Base-by-base conservation (phyloP, 2,888 invertebrate species). In the Meiosimyza decipiens region DNA sequence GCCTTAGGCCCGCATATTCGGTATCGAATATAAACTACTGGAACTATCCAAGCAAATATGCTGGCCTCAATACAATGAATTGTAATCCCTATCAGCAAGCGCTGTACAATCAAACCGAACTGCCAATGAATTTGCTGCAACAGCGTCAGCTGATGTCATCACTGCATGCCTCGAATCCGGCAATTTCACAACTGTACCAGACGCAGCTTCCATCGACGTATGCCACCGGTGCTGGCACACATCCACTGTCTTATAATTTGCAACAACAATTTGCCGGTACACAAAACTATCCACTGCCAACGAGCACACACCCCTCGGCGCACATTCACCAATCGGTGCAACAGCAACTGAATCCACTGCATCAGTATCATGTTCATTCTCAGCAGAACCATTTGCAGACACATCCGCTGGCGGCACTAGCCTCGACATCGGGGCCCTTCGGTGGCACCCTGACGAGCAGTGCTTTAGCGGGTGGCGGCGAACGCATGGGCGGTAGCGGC, bases 111-210 rank as follows among this genome's bases (percentile, higher is more conserved):
- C 78, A 80, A 55, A 79, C 81, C 66, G 80, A 84, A 51, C 74
- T 81, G 75, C 79, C 79, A 73, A 79, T 78, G 72, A 76, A 77
- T 57, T 71, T 82, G 59, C 75, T 81, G 62, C 79, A 85, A 74
- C 85, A 86, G 74, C 86, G 85, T 73, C 84, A 85, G 74, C 78
- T 85, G 77, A 84, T 86, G 84, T 82, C 86, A 73, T 80, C 86
- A 74, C 78, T 86, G 81, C 86, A 86, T 77, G 85, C 86, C 79
- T 86, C 86, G 18, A 86, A 86, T 80, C 86, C 87, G 77, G 84
- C 86, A 80, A 84, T 86, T 22, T 84, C 85, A 78, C 85, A 86
- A 79, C 81, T 84, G 73, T 84, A 85, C 76, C 83, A 82, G 71
- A 84, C 81, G 66, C 79, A 80, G 49, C 69, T 76, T 69, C 80